Conservation (phyloP, 2,888 invertebrate genomes). For the Chaitophorus viminalis region DNA sequence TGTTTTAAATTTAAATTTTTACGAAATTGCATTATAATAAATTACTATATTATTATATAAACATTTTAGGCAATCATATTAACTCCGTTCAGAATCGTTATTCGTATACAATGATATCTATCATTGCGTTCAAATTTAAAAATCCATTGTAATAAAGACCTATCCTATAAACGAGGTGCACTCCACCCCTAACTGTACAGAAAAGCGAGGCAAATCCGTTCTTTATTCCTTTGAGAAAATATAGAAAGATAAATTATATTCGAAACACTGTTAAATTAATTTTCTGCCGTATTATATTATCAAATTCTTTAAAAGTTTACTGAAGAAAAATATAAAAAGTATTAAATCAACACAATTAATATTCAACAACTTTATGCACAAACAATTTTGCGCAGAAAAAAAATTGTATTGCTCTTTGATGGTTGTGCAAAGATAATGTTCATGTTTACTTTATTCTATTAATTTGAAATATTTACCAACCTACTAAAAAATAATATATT, state of each 20-base stretch:
- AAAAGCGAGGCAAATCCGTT: too few relatives aligned
- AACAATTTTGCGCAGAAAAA: not conserved
- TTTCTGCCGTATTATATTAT: not conserved
- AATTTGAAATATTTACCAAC: not conserved
- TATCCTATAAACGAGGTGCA: too few relatives aligned
- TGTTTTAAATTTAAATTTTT: too few relatives aligned
- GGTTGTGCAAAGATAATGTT: not conserved
- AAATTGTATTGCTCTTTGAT: not conserved
- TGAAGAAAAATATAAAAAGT: not conserved
- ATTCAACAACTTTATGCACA: not conserved
- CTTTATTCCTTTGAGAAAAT: not conserved
- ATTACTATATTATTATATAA: too few relatives aligned
- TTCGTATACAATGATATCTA: too few relatives aligned
- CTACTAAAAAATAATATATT: not conserved
- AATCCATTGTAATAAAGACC: too few relatives aligned
- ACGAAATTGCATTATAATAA: too few relatives aligned
- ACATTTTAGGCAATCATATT: too few relatives aligned
- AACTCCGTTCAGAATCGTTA: too few relatives aligned
- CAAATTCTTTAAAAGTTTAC: constrained; percentile 3
- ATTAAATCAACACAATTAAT: not conserved
- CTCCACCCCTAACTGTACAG: too few relatives aligned
- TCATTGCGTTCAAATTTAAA: too few relatives aligned
- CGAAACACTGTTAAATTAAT: not conserved
- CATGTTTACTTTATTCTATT: not conserved
- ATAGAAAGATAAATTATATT: not conserved